Evolutionary conservation across 2,888 invertebrate species (phyloP), one percentile per base, ranked within the genome.

Genomic region (Himalopsyche tibetana): DNA sequence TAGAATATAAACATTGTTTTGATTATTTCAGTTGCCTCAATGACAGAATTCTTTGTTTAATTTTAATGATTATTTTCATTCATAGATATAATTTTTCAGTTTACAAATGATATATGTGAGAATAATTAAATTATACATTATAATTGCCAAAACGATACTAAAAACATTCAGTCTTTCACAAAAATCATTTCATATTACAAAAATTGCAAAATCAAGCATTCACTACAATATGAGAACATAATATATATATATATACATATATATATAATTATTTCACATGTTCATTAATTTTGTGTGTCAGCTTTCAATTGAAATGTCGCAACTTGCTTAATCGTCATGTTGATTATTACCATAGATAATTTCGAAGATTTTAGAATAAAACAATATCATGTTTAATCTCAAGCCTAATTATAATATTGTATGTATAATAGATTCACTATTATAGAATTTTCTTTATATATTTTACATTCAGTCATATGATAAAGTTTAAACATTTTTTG

Each of bases 171-270:
- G 28, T 63, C 28, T 63, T 63, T 63, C 8, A 63, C 63, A 63
- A 28, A 63, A 63, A 63, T 63, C 19, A 63, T 19, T 63, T 63
- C 63, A 63, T 28, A 63, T 36, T 74, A 36, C 38, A 74, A 74
- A 74, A 9, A 74, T 74, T 74, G 74, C 74, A 74, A 74, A 74
- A 74, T 74, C 74, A 74, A 74, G 15, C 74, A 74, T 74, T 38
- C 28, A 74, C 74, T 74, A 74, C 36, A 74, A 38, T 36, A 74
- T 74, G 19, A 28, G 63, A 63, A 63, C 28, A n/a, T 63, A 28
- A 28, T 28, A 28, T 28, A 28, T n/a, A 28, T 28, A 28, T 28
- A 28, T 28, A 28, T 2, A 28, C 2, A 28, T 28, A 28, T 28
- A 74, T 36, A 28, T 69, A 69, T 74, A 36, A 36, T 12, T 36